Conservation (phyloP, 2,888 invertebrate species). For the Glomeris marginata region DNA sequence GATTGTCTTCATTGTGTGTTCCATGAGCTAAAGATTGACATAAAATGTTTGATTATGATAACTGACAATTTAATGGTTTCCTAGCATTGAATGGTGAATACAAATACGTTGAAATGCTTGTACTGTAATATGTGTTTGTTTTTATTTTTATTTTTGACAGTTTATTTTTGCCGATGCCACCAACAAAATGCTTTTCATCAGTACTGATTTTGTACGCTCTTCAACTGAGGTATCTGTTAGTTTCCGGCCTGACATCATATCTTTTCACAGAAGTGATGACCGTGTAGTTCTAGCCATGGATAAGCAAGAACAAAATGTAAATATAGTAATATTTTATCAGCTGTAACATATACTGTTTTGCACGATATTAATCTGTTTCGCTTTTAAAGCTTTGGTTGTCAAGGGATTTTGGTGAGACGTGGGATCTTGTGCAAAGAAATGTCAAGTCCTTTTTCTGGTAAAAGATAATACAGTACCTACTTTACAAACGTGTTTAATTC, state of each 20-base stretch:
- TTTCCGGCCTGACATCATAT: conserved; percentile 63
- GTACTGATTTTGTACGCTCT: conserved; percentile 53
- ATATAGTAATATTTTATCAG: background rate
- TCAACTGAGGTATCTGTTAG: conserved; percentile 45
- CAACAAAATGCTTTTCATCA: conserved; percentile 60
- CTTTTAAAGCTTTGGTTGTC: conserved; percentile 53
- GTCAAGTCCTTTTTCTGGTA: conserved; percentile 67
- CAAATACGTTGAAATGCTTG: no score
- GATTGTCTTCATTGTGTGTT: no score
- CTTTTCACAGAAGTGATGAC: conserved; percentile 55
- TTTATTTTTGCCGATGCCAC: conserved; percentile 69
- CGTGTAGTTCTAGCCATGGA: conserved; percentile 58
- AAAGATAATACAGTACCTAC: no score
- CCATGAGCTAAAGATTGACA: no score
- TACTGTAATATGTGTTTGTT: background rate
- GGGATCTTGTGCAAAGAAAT: conserved; percentile 49
- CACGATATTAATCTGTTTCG: background rate
- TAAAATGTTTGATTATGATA: no score
- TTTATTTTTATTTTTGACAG: conserved; percentile 39
- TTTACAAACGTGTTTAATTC: background rate
- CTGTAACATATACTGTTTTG: background rate
- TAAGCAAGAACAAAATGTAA: conserved; percentile 44
- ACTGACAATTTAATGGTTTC: no score
- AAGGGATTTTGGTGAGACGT: conserved; percentile 54
- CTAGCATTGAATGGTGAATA: no score